Evolutionary conservation across 2,113 vertebrate genomes (phyloP).

Genomic region (Arenaria interpres): DNA sequence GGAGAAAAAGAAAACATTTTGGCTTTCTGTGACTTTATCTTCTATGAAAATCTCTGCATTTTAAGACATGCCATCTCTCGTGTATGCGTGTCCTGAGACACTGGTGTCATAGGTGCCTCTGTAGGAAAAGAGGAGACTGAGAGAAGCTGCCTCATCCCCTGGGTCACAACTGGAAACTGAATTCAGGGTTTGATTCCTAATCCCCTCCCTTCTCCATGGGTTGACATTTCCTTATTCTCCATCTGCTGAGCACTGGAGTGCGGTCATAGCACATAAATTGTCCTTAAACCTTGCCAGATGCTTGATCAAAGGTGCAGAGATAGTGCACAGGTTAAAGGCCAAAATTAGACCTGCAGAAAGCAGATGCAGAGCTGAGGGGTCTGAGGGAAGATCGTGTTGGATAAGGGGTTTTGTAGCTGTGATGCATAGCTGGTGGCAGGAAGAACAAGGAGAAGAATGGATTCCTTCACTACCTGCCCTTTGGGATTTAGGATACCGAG

Average conservation of each 20-base stretch:
- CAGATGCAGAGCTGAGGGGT: not conserved
- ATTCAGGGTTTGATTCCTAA: not conserved
- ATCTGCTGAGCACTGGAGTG: not conserved
- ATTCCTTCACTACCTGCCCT: not conserved
- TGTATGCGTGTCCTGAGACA: rapidly evolving
- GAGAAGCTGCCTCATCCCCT: not conserved
- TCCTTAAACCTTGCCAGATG: not conserved
- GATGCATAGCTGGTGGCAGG: not conserved
- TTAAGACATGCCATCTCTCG: rapidly evolving
- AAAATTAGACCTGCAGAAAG: not conserved
- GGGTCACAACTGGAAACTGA: not conserved
- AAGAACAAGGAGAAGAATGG: not conserved
- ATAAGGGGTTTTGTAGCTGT: rapidly evolving
- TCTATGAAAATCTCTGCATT: not conserved
- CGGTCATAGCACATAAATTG: not conserved
- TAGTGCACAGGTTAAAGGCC: not conserved
- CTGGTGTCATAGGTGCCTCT: not conserved
- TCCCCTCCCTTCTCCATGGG: not conserved
- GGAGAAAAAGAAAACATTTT: not conserved
- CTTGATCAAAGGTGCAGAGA: not conserved
- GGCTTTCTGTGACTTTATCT: rapidly evolving
- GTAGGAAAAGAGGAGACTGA: not conserved
- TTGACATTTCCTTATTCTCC: not conserved
- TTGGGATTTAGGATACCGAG: rapidly evolving
- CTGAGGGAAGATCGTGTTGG: rapidly evolving